Evolutionary conservation across 2,113 vertebrate genomes (phyloP), one percentile per base, ranked within the genome.

Genomic region (Thryonomys swinderianus): DNA sequence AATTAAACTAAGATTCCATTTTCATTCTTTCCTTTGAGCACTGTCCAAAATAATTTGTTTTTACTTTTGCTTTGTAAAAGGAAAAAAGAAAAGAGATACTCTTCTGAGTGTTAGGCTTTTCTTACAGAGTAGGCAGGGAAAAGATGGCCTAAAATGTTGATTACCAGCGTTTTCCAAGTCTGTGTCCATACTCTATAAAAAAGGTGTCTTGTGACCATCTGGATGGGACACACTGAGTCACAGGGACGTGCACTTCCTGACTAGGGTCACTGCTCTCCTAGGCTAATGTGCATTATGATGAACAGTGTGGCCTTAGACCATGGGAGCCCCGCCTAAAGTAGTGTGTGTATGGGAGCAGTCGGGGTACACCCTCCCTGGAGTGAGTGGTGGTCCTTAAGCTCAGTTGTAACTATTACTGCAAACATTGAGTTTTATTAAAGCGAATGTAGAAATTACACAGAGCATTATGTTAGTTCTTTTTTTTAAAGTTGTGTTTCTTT

Each of bases 401-500:
- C 51, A 32, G 21, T 32, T 14, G 71, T 16, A 45, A 32, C 71
- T 48, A 7, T 25, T 32, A 76, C 23, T 66, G 45, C n/a, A 57
- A n/a, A 81, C 42, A 78, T 48, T 73, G 45, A 14, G 23, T 90
- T 93, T 81, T 40, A 23, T 30, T 66, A 59, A 79, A 91, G 71
- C 51, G 55, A 69, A 51, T 25, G 18, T 76, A 76, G 83, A 92
- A 79, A 45, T 69, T 80, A 84, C 55, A 67, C 79, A 51, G 48
- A 51, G 51, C 90, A 96, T 97, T 97, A 3, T 85, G 96, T 88
- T 79, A 45, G 34, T 85, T 95, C 83, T 92, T 85, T 95, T 94
- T n/a, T 94, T 96, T 84, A 78, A 91, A 90, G 80, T 97, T 97
- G 64, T 13, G 34, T 81, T 96, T 96, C 95, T 96, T 57, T 23